Base-by-base conservation (phyloP, 2,113 vertebrate species). In the Aplodontia rufa region DNA sequence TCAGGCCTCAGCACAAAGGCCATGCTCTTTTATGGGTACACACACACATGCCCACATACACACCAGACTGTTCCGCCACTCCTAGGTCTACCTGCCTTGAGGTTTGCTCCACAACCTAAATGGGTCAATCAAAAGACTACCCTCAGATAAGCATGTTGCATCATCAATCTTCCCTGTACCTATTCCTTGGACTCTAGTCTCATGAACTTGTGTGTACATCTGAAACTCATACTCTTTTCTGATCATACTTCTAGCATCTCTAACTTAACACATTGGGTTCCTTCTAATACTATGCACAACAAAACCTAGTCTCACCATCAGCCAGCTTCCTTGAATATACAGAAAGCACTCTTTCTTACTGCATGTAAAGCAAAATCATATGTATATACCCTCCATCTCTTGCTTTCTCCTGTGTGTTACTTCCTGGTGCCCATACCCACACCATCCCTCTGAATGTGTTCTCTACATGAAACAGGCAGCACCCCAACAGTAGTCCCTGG, bases 51-150 rank as follows among this genome's bases (percentile, higher is more conserved):
- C 66, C n/a, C 30, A 8, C 28, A 60, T 4, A 60, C 22, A 92
- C 5, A 51, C 22, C 60, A 92, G 45, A 42, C 9, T 82, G 0
- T 78, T 79, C 51, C 87, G 11, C 19, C n/a, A n/a, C 60, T 87
- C 53, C 35, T 7, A 24, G 17, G 45, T 86, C 19, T 85, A 53
- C 58, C 68, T 64, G 22, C 51, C 12, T 78, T 60, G 45, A 94
- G 24, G 76, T 83, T 90, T 58, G 45, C 14, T 90, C 37, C 76
- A 69, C 64, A 96, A 51, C n/a, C 30, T 90, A 91, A 93, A 92
- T 35, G 35, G 22, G n/a, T 16, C 17, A 96, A 45, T 92, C 35
- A 68, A 95, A 91, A 76, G 5, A 89, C 49, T 17, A 96, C 45
- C 49, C 37, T 90, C 22, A 83, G 53, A 71, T 53, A 10, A 84